phyloP scores from a whole-genome alignment of 2,888 invertebrate genomes.

The Pomacea canaliculata region DNA sequence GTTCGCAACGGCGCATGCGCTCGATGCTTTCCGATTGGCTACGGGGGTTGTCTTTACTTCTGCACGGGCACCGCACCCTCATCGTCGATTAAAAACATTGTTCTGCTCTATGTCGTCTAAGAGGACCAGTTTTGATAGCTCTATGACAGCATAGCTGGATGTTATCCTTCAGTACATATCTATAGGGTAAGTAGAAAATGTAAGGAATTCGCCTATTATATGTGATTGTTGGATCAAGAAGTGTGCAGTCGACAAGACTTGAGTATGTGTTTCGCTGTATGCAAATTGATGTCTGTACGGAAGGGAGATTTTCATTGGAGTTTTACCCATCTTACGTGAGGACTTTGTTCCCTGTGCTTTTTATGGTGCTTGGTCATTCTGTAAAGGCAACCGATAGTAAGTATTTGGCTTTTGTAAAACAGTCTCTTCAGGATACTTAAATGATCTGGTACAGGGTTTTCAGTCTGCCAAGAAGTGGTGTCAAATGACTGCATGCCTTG shows the following conservation, averaged over 20 bases:
- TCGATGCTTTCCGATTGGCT: slow-evolving; percentile 22
- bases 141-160: slow-evolving; percentile 21
- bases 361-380: neutral
- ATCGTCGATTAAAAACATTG: slow-evolving; percentile 29
- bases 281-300: slow-evolving; percentile 24
- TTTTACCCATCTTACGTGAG: neutral
- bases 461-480: too few relatives aligned
- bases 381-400: neutral
- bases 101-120: slow-evolving; percentile 21
- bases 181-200: slow-evolving; percentile 21
- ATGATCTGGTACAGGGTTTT: too few relatives aligned
- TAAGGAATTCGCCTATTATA: slow-evolving; percentile 1
- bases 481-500: too few relatives aligned
- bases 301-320: slow-evolving; percentile 3
- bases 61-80: slow-evolving; percentile 30
- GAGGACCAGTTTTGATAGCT: slow-evolving; percentile 26
- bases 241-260: neutral
- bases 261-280: slow-evolving; percentile 24
- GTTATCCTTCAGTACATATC: slow-evolving; percentile 21
- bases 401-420: too few relatives aligned
- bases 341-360: slow-evolving; percentile 12
- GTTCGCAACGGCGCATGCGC: slow-evolving; percentile 29
- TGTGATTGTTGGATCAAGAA: neutral
- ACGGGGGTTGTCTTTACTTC: slow-evolving; percentile 23
- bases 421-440: too few relatives aligned